Percentiles rank a stretch among this genome's conserved stretches.
These are phyloP conservation scores for Acanthopleura granulata DNA, from an alignment of 2,888 invertebrate genomes.

Conservation along the genomic window DNA sequence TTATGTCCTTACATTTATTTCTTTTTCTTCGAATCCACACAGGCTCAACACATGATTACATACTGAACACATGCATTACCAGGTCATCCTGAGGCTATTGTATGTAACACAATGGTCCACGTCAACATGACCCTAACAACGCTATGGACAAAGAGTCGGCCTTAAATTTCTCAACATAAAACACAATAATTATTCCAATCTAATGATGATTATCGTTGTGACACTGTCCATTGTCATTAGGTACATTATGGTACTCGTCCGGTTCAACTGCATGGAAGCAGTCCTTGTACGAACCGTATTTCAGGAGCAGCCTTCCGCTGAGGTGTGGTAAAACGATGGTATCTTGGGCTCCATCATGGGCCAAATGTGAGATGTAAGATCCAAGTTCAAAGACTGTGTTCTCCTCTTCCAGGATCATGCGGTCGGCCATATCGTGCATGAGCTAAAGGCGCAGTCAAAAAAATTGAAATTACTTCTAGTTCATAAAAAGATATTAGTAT, in stretches of 20 bases:
- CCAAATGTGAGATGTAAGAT: neutral
- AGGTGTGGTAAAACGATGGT: neutral
- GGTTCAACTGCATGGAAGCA: conserved; percentile 13
- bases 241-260: neutral
- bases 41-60: no score
- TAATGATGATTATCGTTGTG: neutral
- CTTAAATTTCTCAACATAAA: no score
- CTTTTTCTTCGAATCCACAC: no score
- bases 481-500: no score
- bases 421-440: conserved; percentile 13
- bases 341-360: neutral
- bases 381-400: conserved; percentile 14
- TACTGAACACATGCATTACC: no score
- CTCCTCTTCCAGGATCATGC: conserved; percentile 8
- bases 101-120: no score
- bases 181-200: no score
- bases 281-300: neutral
- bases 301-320: neutral
- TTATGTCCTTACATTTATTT: no score
- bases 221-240: neutral
- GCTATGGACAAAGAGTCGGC: no score
- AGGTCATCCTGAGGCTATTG: no score
- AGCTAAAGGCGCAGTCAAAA: neutral
- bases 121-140: no score
- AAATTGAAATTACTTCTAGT: no score